Percentiles rank a stretch among this genome's conserved stretches.
Evolutionary conservation across 2,888 invertebrate genomes (phyloP).

Genomic region (Nephrotoma flavescens): DNA sequence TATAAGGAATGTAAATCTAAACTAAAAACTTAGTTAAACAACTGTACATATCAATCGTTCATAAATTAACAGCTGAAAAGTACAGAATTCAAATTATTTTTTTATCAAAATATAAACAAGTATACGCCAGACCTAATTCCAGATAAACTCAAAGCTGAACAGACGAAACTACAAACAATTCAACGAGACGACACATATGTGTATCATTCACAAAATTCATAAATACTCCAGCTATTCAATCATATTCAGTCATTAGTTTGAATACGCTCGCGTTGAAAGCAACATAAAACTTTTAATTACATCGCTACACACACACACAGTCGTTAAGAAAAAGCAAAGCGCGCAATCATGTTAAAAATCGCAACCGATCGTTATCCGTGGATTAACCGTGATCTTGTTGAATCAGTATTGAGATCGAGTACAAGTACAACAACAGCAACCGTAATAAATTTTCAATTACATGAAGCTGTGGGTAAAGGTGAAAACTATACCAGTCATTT

Average conservation of each 20-base stretch:
- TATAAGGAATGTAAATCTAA: background rate
- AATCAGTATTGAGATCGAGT: background rate
- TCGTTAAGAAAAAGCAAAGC: too few relatives aligned
- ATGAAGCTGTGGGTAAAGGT: slow-evolving; percentile 20
- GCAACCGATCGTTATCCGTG: background rate
- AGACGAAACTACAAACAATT: background rate
- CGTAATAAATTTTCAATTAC: slow-evolving; percentile 14
- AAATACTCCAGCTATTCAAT: background rate
- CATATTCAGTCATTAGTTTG: background rate
- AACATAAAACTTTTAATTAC: background rate
- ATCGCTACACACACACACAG: too few relatives aligned
- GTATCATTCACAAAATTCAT: background rate
- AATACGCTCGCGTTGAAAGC: background rate
- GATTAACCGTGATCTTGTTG: background rate
- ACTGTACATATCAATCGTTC: background rate
- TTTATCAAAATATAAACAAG: background rate
- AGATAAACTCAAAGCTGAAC: background rate
- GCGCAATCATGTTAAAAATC: background rate
- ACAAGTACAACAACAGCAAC: slow-evolving; percentile 13
- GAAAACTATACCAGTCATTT: slow-evolving; percentile 23
- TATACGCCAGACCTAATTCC: background rate
- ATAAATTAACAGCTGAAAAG: too few relatives aligned
- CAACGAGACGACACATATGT: background rate
- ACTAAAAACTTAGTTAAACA: background rate
- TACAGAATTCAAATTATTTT: background rate